Base-by-base conservation (phyloP, 2,888 invertebrate genomes). In the Dasysyrphus tricinctus region DNA sequence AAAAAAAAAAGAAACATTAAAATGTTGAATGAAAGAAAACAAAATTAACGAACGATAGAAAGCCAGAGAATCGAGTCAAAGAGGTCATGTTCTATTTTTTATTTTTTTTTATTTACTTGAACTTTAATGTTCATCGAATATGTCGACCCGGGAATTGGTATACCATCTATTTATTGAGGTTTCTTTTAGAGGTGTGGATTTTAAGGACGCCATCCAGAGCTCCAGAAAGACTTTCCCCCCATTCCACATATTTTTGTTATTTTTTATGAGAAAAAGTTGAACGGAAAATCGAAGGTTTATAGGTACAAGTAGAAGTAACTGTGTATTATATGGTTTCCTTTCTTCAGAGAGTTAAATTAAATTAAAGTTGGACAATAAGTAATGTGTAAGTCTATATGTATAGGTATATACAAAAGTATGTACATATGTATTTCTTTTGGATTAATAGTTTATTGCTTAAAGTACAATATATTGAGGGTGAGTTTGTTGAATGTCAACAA, bases 41-140 rank as follows among this genome's bases (percentile, higher is more conserved):
- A 16, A 51, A 59, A 67, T 73, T 73, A 78, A 82, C 82, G 24
- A 78, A 59, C 61, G 19, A 67, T 24, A 42, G 39, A 69, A 24
- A 16, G 14, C 39, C 39, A 57, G 73, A 32, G 39, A 39, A 54
- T 54, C 14, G 5, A 57, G 59, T 32, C 24, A 39, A 14, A 56
- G 63, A 67, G 24, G 65, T 65, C 67, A 75, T 80, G 80, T 47
- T 54, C 61, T 39, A 47, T 44, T 44, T 67, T 51, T 74, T 51
- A n/a, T 72, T 63, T 47, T 61, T 56, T 1, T 56, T 29, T 57
- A 34, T 80, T 80, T 49, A 32, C 37, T 51, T 61, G 19, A 65
- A 63, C 63, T 80, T 79, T 69, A 69, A 69, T 69, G 69, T 39
- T 39, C 54, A 29, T 69, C 19, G 69, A 69, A 54, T 54, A 54